A percentile compares a stretch with the other conserved stretches of the same genome.
Conservation (phyloP, 1,140 invertebrate genomes). For the Achatina immaculata region DNA sequence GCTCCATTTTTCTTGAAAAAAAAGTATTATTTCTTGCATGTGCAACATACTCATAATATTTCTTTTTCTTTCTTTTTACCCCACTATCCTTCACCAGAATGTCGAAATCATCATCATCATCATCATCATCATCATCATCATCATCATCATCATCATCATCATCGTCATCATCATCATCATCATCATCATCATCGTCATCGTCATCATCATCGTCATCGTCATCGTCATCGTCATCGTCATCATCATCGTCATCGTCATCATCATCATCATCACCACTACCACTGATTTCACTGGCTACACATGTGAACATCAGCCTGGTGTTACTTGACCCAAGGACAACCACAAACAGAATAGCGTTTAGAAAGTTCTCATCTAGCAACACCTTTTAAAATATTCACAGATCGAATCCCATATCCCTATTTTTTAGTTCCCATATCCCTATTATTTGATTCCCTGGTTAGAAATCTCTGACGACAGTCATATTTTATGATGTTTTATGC, state of each 20-base stretch:
- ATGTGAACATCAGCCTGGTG: no score
- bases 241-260: slow-evolving; percentile 18
- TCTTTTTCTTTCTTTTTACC: not conserved
- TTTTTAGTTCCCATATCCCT: no score
- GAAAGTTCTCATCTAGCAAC: not conserved
- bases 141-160: slow-evolving; percentile 17
- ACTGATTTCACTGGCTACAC: slow-evolving; percentile 14
- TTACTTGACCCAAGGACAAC: no score
- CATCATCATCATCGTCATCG: slow-evolving; percentile 7
- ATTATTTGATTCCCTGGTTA: no score
- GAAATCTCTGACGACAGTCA: no score
- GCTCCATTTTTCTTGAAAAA: not conserved
- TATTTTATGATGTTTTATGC: no score
- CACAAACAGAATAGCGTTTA: no score
- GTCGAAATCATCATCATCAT: slow-evolving; percentile 13
- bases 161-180: slow-evolving; percentile 16
- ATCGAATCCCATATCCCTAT: no score
- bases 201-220: slow-evolving; percentile 23
- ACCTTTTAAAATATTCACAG: not conserved
- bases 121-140: slow-evolving; percentile 25
- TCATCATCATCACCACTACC: slow-evolving; percentile 26
- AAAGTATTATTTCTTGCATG: not conserved
- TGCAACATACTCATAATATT: not conserved
- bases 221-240: slow-evolving; percentile 19
- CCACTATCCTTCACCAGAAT: no score